Conservation (phyloP, 2,797 vertebrate species). For the Bradypodion pumilum region DNA sequence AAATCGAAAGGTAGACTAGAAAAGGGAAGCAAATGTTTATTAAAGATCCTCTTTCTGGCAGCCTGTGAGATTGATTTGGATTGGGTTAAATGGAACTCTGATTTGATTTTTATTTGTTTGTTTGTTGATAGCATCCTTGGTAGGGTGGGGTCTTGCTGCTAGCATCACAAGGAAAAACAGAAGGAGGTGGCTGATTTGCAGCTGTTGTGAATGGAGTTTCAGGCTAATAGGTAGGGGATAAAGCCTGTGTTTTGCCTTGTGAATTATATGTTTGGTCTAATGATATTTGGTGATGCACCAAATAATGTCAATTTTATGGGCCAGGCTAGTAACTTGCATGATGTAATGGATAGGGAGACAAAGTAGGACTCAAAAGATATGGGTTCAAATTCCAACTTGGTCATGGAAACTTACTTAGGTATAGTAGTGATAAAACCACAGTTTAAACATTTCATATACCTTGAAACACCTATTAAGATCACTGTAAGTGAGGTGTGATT, state of each 20-base stretch:
- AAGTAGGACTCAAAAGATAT: no score
- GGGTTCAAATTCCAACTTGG: no score
- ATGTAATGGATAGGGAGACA: no score
- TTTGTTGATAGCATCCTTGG: background rate
- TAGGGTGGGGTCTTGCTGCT: background rate
- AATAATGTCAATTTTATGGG: no score
- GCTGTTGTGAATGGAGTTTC: background rate
- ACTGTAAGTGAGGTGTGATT: background rate
- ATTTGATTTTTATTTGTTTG: background rate
- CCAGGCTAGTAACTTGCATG: no score
- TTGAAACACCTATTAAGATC: no score
- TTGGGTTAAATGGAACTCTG: background rate
- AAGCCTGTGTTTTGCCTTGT: background rate
- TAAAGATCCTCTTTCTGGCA: background rate
- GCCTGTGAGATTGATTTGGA: background rate
- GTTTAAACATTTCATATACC: no score
- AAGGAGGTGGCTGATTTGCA: background rate
- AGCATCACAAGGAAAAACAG: background rate
- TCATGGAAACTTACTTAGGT: no score
- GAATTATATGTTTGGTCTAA: background rate
- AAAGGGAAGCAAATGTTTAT: background rate
- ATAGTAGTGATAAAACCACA: no score
- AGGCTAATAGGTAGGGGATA: background rate
- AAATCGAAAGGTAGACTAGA: background rate
- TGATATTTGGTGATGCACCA: background rate